These are phyloP conservation scores for Siphlonurus alternatus DNA, from an alignment of 2,888 invertebrate genomes.

Conservation along the genomic window DNA sequence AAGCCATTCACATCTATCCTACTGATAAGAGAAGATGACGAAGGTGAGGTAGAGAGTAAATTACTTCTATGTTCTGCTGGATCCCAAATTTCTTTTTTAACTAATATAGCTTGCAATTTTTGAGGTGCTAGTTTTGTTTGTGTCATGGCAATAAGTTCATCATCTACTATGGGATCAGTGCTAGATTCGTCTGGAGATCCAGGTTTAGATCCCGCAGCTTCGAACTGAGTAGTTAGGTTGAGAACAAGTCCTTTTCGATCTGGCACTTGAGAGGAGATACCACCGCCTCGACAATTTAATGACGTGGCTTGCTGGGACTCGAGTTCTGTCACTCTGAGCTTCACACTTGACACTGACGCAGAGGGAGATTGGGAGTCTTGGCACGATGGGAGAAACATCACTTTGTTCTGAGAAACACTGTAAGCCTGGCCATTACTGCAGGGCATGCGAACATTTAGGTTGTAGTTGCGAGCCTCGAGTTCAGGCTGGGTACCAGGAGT, in stretches of 20 bases:
- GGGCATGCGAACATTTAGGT: conserved; percentile 67
- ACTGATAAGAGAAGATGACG: conserved; percentile 13
- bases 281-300: neutral
- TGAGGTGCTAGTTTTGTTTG: conserved; percentile 20
- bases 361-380: conserved; percentile 10
- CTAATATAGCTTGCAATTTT: conserved; percentile 22
- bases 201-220: conserved; percentile 28
- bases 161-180: conserved; percentile 18
- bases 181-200: conserved; percentile 20
- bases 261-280: neutral
- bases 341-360: conserved; percentile 37
- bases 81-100: conserved; percentile 48
- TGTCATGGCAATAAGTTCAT: conserved; percentile 25
- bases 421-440: conserved; percentile 73
- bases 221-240: conserved; percentile 37
- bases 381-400: conserved; percentile 42
- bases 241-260: conserved; percentile 30
- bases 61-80: conserved; percentile 35
- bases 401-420: conserved; percentile 81
- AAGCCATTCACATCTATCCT: too few relatives aligned
- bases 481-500: conserved; percentile 7
- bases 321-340: conserved; percentile 54
- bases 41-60: conserved; percentile 5
- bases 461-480: conserved; percentile 21
- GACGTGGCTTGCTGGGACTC: conserved; percentile 31